Percentiles rank a stretch among this genome's conserved stretches.
phyloP scores from a whole-genome alignment of 2,797 vertebrate genomes.

The Chloroceryle inda region DNA sequence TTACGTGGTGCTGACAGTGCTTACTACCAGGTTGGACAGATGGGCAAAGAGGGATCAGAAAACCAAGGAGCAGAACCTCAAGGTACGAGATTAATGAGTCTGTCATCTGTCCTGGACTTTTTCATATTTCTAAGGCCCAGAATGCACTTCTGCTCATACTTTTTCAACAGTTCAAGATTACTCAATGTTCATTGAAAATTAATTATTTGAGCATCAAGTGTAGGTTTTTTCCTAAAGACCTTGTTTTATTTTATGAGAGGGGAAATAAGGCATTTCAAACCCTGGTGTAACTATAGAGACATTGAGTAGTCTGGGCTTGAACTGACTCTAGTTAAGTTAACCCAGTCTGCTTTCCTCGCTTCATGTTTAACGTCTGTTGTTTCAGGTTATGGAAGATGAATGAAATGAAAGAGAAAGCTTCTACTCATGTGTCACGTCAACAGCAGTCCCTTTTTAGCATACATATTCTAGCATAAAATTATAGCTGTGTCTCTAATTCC shows the following conservation, averaged over 20 bases:
- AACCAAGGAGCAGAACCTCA: constrained; percentile 80
- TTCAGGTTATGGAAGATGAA: not conserved
- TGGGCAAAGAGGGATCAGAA: constrained; percentile 82
- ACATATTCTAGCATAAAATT: not conserved
- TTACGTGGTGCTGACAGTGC: constrained; percentile 86
- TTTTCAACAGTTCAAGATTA: not conserved
- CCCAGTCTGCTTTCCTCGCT: not conserved
- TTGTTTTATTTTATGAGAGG: not conserved
- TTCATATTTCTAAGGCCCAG: not conserved
- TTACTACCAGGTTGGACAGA: constrained; percentile 86
- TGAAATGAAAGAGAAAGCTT: not conserved
- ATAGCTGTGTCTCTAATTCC: not conserved
- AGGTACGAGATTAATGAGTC: constrained; percentile 64
- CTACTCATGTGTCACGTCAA: not conserved
- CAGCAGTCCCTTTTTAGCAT: not conserved
- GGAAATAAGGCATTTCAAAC: not conserved
- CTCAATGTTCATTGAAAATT: not conserved
- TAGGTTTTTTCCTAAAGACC: not conserved
- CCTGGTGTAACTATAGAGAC: accelerated
- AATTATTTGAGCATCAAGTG: not conserved
- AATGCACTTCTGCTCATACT: not conserved
- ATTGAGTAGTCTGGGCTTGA: not conserved
- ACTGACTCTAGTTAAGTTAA: not conserved
- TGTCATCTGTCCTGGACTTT: not conserved
- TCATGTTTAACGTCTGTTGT: not conserved